Evolutionary conservation across 2,797 vertebrate genomes (phyloP).

Genomic region (Poecile montanus): DNA sequence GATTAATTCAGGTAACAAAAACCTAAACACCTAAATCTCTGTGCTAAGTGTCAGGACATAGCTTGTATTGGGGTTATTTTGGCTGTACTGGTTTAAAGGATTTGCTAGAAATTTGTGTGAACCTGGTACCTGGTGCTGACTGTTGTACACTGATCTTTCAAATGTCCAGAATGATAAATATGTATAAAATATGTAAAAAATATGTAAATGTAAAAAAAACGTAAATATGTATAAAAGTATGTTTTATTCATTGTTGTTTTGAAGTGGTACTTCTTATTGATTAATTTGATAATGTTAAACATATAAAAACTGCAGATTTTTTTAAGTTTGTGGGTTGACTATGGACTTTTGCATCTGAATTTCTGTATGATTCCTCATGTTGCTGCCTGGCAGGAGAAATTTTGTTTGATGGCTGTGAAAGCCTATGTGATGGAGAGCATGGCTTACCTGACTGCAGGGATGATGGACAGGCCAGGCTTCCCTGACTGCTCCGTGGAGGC

Average conservation of each 20-base stretch:
- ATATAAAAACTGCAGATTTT: neutral
- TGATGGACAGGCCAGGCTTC: slow-evolving; percentile 92
- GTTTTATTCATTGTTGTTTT: neutral
- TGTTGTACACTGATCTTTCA: neutral
- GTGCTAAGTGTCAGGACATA: neutral
- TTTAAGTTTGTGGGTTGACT: neutral
- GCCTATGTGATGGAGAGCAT: slow-evolving; percentile 97
- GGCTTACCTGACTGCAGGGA: slow-evolving; percentile 95
- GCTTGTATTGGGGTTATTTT: neutral
- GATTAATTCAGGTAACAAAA: slow-evolving; percentile 89
- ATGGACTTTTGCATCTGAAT: neutral
- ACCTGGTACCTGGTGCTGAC: neutral
- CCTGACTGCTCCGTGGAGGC: slow-evolving; percentile 94
- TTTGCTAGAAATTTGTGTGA: neutral
- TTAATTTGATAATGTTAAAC: neutral
- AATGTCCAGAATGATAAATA: neutral
- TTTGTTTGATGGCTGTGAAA: slow-evolving; percentile 89
- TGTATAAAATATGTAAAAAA: too few relatives aligned
- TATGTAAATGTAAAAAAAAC: too few relatives aligned
- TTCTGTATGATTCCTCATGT: neutral
- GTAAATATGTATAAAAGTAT: neutral
- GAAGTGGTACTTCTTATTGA: neutral
- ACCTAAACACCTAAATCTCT: neutral
- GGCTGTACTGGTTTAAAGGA: neutral
- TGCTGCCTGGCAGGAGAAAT: slow-evolving; percentile 86